Percentiles rank a stretch among this genome's conserved stretches.
These are phyloP conservation scores for Malthinus flaveolus DNA, from an alignment of 2,888 invertebrate species.

Conservation along the genomic window DNA sequence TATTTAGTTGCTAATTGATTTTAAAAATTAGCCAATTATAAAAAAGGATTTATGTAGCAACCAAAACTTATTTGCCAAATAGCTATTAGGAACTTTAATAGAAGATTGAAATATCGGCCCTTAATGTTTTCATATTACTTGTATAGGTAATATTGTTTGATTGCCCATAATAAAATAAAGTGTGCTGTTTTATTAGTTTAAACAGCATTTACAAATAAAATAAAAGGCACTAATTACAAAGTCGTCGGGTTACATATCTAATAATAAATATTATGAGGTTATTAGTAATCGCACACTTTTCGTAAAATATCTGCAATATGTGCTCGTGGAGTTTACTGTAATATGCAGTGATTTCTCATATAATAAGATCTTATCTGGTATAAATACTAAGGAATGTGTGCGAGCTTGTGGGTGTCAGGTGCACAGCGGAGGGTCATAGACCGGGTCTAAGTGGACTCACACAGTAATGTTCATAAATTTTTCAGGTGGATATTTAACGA, in stretches of 20 bases:
- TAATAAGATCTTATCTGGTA: conserved; percentile 54
- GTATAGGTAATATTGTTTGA: no score
- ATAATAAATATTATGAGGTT: conserved; percentile 20
- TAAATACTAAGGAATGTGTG: conserved; percentile 49
- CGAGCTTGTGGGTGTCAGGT: conserved; percentile 54
- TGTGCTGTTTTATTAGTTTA: background rate
- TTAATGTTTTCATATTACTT: no score
- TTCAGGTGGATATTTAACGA: conserved; percentile 32
- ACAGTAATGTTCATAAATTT: conserved; percentile 40
- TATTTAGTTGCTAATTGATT: no score
- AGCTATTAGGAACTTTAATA: no score
- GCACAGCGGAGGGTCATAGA: conserved; percentile 52
- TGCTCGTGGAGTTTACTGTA: conserved; percentile 44
- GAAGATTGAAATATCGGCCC: no score
- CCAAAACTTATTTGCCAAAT: no score
- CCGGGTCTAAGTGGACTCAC: conserved; percentile 42
- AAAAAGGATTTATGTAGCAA: no score
- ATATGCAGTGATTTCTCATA: conserved; percentile 53
- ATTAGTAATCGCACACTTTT: conserved; percentile 22
- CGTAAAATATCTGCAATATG: conserved; percentile 18
- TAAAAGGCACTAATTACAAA: background rate
- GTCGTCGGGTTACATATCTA: background rate
- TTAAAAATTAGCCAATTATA: no score
- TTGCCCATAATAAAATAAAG: no score
- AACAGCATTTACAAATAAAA: conserved; percentile 1